Evolutionary conservation across 2,113 vertebrate species (phyloP), one percentile per base, ranked within the genome.

Genomic region (Cepphus grylle): DNA sequence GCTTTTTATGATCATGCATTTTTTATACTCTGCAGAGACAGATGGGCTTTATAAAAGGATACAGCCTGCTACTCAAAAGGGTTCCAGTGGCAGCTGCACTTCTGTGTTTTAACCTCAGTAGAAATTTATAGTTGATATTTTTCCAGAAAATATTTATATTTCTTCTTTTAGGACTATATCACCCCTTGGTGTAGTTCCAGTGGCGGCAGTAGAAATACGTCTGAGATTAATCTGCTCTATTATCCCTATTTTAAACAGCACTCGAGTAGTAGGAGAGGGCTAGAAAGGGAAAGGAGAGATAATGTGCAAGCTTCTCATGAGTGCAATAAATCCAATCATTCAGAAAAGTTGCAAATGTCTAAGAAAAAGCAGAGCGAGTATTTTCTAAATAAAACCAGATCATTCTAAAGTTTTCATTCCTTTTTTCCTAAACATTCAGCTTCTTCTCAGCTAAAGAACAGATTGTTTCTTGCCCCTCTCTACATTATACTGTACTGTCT

Each of bases 21-120:
- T 88, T 95, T 85, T 76, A 43, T 80, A 61, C 66, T 96, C 92
- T 74, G 47, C 58, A 84, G 82, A 97, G 96, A 96, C 96, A 96
- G 95, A 92, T 94, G 90, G 92, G 92, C 96, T 95, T 96, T 95
- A 90, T 81, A 66, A 93, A 80, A 88, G 72, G 67, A 91, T 83
- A 84, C 78, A 94, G 83, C 63, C 86, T 81, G 15, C 67, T 92
- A 72, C 77, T 94, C 86, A 32, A 80, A 69, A 55, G 74, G 83
- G 56, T 42, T 89, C 88, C 83, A 77, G 27, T 34, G 91, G 91
- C 88, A 95, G 86, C 95, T 95, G 76, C 27, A 43, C 17, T 62
- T 69, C 80, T 66, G 32, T 49, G 10, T 47, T 71, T 80, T 80
- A 42, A 38, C 20, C 52, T 71, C 73, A 53, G 29, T 12, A 73